Evolutionary conservation across 1,140 invertebrate species (phyloP), one percentile per base, ranked within the genome.

Genomic region (Drosophila melanica): DNA sequence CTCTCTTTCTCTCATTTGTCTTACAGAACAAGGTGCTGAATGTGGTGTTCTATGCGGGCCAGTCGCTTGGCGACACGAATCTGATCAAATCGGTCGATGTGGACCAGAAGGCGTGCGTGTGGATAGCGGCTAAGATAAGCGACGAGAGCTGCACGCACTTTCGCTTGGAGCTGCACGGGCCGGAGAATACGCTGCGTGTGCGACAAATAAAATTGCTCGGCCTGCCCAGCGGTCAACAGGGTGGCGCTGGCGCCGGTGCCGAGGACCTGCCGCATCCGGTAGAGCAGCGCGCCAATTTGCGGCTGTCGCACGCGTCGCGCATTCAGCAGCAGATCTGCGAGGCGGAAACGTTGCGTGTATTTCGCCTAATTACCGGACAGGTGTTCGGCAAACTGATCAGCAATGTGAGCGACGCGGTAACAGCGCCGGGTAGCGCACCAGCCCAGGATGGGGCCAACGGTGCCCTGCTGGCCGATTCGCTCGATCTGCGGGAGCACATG

Each of bases 401-500:
- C 64, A 89, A 81, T 23, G 86, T 71, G 6, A 64, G 60, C 27
- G 94, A 94, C 3, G 94, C 94, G 27, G 92, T 93, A 44, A 10
- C 60, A 3, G 18, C 53, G 4, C 4, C 55, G 0, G 42, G 51
- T 3, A 23, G 20, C 81, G 92, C 35, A 81, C 5, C 58, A 23
- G 35, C 45, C 2, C 39, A 39, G 47, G 54, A 74, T n/a, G 63
- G 9, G 27, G 53, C 39, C 48, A 82, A 70, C 39, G 20, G 20
- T 1, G 87, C 91, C 0, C 50, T 92, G 63, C 64, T 92, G 2
- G 90, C 89, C 0, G 91, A 92, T 47, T 92, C 91, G 0, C 59
- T 92, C 64, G 97, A 99, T 92, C 93, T 99, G 0, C 95, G 98
- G 16, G 98, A 99, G 91, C 98, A 99, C 86, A 98, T 99, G 94